A percentile compares a stretch with the other conserved stretches of the same genome.
These are phyloP conservation scores for Nycticorax nycticorax DNA, from an alignment of 2,113 vertebrate species.

Conservation along the genomic window DNA sequence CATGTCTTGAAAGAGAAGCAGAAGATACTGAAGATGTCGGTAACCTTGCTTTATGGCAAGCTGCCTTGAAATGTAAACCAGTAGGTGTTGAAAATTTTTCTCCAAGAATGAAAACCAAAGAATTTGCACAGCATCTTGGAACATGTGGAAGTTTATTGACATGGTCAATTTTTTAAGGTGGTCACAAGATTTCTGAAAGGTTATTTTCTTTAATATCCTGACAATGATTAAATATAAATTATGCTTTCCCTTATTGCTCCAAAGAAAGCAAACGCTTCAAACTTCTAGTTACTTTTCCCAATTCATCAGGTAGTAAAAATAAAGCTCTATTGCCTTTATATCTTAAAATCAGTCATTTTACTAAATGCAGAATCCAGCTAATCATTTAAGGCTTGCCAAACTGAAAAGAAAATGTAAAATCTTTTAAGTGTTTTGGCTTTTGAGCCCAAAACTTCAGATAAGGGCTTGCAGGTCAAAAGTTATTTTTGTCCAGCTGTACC, in stretches of 20 bases:
- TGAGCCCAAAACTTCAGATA: neutral
- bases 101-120: neutral
- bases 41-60: neutral
- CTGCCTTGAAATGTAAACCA: neutral
- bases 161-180: neutral
- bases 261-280: neutral
- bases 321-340: neutral
- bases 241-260: neutral
- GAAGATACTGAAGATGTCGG: neutral
- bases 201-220: neutral
- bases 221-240: neutral
- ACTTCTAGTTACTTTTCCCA: neutral
- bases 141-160: neutral
- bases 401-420: neutral
- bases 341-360: neutral
- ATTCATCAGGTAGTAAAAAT: neutral
- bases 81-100: neutral
- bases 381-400: neutral
- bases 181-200: neutral
- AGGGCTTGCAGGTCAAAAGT: neutral
- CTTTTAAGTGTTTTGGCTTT: neutral
- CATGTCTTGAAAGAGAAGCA: neutral
- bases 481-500: rapidly evolving
- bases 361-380: neutral
- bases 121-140: neutral